Evolutionary conservation across 2,113 vertebrate species (phyloP).

Genomic region (Oryzias woworae): DNA sequence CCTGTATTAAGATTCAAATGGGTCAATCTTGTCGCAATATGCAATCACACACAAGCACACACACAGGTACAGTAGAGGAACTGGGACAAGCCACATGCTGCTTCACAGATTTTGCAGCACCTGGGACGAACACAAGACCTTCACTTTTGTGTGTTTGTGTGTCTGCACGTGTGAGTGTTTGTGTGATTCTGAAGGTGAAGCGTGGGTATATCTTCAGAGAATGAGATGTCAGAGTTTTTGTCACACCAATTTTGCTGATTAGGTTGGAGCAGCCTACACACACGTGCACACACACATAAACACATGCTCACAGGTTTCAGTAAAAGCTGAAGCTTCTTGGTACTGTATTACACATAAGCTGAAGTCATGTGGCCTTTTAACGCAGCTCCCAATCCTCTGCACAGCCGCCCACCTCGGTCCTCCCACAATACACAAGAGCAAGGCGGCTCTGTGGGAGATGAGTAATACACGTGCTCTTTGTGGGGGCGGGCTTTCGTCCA

Average conservation of each 20-base stretch:
- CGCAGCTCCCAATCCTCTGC: conserved; percentile 45
- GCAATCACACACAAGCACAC: conserved; percentile 50
- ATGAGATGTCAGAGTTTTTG: conserved; percentile 60
- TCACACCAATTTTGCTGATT: conserved; percentile 61
- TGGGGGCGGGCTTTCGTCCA: conserved; percentile 49
- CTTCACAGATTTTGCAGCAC: conserved; percentile 77
- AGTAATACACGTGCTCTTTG: conserved; percentile 54
- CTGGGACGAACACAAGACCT: conserved; percentile 69
- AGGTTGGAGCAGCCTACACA: conserved; percentile 45
- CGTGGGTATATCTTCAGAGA: conserved; percentile 52
- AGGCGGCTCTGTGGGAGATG: conserved; percentile 61
- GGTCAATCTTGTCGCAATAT: conserved; percentile 78
- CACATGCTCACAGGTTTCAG: conserved; percentile 5
- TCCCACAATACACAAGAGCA: conserved; percentile 64
- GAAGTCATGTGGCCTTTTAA: conserved; percentile 45
- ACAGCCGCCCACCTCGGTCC: conserved; percentile 60
- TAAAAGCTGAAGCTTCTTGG: conserved; percentile 22
- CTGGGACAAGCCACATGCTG: conserved; percentile 79
- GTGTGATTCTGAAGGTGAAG: conserved; percentile 58
- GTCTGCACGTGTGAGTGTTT: neutral
- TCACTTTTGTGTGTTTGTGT: conserved; percentile 32
- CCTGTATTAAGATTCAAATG: conserved; percentile 70
- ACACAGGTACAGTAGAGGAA: conserved; percentile 68
- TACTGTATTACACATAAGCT: conserved; percentile 25
- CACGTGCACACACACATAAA: conserved; percentile 9